A percentile compares a stretch with the other conserved stretches of the same genome.
Evolutionary conservation across 2,113 vertebrate species (phyloP).

Genomic region (Prionailurus bengalensis): DNA sequence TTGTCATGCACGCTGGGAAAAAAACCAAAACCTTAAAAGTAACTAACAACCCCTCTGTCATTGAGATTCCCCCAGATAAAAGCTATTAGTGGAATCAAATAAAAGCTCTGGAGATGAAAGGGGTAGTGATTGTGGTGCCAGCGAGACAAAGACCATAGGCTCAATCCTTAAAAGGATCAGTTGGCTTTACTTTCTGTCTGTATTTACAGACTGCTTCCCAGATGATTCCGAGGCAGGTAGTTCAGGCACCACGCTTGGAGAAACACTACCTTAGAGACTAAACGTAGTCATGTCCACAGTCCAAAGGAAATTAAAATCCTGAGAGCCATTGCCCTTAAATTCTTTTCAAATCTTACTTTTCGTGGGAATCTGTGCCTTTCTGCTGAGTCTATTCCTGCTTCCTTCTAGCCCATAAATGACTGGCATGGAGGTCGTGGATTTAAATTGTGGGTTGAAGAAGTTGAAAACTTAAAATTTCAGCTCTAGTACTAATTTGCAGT

Average conservation of each 20-base stretch:
- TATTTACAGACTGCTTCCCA: neutral
- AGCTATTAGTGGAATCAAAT: neutral
- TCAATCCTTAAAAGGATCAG: neutral
- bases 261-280: neutral
- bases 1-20: neutral
- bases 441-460: slow-evolving; percentile 63
- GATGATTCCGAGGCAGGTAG: neutral
- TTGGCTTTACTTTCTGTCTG: slow-evolving; percentile 1
- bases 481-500: neutral
- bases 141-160: neutral
- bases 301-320: slow-evolving; percentile 57
- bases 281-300: neutral
- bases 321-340: slow-evolving; percentile 33
- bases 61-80: slow-evolving; percentile 51
- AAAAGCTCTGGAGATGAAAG: slow-evolving; percentile 2
- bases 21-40: slow-evolving; percentile 30
- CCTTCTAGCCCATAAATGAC: slow-evolving; percentile 62
- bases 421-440: slow-evolving; percentile 58
- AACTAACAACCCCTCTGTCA: slow-evolving; percentile 1
- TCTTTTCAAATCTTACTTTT: slow-evolving; percentile 55
- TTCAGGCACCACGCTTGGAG: neutral
- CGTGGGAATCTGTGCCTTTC: slow-evolving; percentile 42
- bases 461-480: slow-evolving; percentile 56
- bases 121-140: slow-evolving; percentile 42
- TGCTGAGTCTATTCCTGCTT: slow-evolving; percentile 58